phyloP scores from a whole-genome alignment of 2,797 vertebrate genomes.

The Dallia pectoralis region DNA sequence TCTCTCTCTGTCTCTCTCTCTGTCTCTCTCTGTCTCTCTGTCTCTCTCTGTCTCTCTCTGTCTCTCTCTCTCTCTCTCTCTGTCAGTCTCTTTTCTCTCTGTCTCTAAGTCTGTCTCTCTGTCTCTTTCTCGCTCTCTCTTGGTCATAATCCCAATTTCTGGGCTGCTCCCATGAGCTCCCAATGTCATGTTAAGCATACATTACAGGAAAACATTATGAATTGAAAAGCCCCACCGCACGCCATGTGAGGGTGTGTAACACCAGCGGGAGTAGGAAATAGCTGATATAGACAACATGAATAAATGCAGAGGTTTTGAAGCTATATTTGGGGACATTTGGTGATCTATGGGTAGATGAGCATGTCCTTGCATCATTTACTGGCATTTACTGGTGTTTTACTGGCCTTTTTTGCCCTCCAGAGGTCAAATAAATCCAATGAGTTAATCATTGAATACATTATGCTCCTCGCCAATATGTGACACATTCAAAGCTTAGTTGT shows the following conservation, averaged over 20 bases:
- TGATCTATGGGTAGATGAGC: neutral
- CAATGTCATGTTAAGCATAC: slow-evolving; percentile 46
- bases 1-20: no score
- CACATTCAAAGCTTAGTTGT: neutral
- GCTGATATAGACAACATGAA: neutral
- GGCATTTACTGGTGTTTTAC: no score
- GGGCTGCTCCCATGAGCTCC: slow-evolving; percentile 32
- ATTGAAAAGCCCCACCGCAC: slow-evolving; percentile 46
- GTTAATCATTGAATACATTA: no score
- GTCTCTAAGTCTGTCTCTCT: no score
- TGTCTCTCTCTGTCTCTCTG: no score
- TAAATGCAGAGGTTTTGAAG: neutral
- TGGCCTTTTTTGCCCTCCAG: neutral
- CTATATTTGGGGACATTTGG: neutral
- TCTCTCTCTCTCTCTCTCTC: no score
- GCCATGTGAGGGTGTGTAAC: slow-evolving; percentile 3
- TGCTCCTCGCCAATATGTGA: neutral
- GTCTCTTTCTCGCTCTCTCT: no score
- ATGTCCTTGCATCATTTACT: neutral
- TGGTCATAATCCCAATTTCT: slow-evolving; percentile 41
- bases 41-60: no score
- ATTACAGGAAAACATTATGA: slow-evolving; percentile 55
- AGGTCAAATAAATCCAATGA: no score
- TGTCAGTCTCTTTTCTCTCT: no score
- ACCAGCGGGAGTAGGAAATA: slow-evolving; percentile 17